Evolutionary conservation across 2,888 invertebrate species (phyloP).

Genomic region (Drosophila histrio): DNA sequence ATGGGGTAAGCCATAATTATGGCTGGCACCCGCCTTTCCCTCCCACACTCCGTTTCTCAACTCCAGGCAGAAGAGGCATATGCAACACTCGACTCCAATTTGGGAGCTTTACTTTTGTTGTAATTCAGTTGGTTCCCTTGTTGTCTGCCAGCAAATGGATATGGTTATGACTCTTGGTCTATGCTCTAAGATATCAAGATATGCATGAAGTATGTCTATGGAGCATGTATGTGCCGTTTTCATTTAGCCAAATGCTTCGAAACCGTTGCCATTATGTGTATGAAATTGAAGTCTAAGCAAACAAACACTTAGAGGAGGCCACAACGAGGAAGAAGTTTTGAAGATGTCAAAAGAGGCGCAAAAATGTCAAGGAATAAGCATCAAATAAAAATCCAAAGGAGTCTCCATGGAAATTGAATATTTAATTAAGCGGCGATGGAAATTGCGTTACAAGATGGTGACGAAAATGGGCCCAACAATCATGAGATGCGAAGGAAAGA

Average conservation of each 20-base stretch:
- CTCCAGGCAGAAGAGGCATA: slow-evolving; percentile 27
- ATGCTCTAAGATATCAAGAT: slow-evolving; percentile 15
- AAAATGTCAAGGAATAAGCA: slow-evolving; percentile 38
- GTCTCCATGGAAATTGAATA: slow-evolving; percentile 70
- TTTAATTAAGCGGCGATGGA: slow-evolving; percentile 70
- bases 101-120: slow-evolving; percentile 38
- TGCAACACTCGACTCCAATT: slow-evolving; percentile 43
- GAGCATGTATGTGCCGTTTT: slow-evolving; percentile 15
- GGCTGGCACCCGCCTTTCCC: slow-evolving; percentile 54
- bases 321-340: not conserved
- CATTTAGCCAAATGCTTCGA: slow-evolving; percentile 24
- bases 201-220: slow-evolving; percentile 26
- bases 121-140: slow-evolving; percentile 76
- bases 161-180: slow-evolving; percentile 52
- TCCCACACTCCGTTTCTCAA: slow-evolving; percentile 1
- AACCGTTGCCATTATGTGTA: slow-evolving; percentile 61
- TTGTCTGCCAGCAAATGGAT: slow-evolving; percentile 42
- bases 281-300: slow-evolving; percentile 78
- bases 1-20: slow-evolving; percentile 62
- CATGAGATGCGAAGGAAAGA: slow-evolving; percentile 10
- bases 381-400: slow-evolving; percentile 44
- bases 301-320: slow-evolving; percentile 27
- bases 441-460: slow-evolving; percentile 66
- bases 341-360: not conserved
- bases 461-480: slow-evolving; percentile 59